phyloP scores from a whole-genome alignment of 2,797 vertebrate genomes.

The Ibycter americanus region DNA sequence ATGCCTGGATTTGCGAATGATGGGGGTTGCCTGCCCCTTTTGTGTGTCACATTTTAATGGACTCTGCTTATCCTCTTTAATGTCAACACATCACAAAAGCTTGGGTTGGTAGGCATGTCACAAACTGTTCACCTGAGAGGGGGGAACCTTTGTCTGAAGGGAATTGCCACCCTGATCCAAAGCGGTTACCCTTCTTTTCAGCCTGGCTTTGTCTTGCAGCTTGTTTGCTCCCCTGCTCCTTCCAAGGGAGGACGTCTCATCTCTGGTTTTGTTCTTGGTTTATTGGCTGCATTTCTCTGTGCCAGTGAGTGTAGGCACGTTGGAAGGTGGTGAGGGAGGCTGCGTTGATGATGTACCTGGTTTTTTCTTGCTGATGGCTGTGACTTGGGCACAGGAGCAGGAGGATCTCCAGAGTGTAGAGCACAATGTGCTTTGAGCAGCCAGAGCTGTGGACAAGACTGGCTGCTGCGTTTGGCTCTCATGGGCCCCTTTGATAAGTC shows the following conservation, averaged over 20 bases:
- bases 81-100: neutral
- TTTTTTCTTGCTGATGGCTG: neutral
- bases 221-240: accelerated
- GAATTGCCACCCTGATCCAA: neutral
- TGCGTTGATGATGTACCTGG: neutral
- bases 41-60: neutral
- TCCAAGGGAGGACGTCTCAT: accelerated
- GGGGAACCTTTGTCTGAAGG: neutral
- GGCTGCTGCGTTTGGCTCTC: neutral
- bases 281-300: neutral
- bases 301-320: accelerated
- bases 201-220: neutral
- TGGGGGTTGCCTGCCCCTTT: neutral
- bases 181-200: neutral
- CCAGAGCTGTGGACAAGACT: neutral
- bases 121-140: neutral
- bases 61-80: neutral
- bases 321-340: neutral
- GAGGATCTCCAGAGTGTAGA: neutral
- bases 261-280: neutral
- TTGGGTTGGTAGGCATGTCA: neutral
- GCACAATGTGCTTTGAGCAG: neutral
- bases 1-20: neutral
- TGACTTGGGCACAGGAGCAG: neutral
- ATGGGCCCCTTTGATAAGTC: too few relatives aligned